Percentiles rank a stretch among this genome's conserved stretches.
Evolutionary conservation across 2,113 vertebrate genomes (phyloP).

Genomic region (Gopherus flavomarginatus): DNA sequence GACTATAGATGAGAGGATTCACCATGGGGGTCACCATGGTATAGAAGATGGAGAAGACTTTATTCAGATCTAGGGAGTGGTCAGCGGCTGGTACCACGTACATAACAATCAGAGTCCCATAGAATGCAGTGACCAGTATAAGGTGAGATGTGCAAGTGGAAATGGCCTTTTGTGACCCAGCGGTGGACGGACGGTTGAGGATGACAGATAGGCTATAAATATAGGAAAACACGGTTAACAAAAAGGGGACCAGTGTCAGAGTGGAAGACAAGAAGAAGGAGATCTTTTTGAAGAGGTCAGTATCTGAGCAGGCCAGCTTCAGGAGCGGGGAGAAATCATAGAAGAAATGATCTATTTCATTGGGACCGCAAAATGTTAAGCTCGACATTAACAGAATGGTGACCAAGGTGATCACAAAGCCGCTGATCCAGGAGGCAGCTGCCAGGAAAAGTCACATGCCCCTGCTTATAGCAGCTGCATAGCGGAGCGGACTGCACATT

Average conservation of each 20-base stretch:
- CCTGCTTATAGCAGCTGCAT: too few relatives aligned
- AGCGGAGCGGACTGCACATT: constrained; percentile 71
- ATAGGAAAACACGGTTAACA: neutral
- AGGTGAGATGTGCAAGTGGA: neutral
- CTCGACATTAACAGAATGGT: constrained; percentile 23
- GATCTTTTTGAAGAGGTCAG: neutral
- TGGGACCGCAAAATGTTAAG: constrained; percentile 24
- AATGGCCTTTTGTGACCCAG: neutral
- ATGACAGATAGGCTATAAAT: neutral
- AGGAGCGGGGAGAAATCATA: neutral
- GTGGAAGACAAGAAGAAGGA: neutral
- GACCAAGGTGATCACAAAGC: too few relatives aligned
- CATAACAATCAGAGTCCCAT: neutral
- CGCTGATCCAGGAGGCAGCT: too few relatives aligned
- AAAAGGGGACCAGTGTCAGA: neutral
- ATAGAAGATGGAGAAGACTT: too few relatives aligned
- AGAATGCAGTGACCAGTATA: neutral
- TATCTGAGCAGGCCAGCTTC: neutral
- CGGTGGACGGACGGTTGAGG: neutral
- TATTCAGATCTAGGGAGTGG: neutral
- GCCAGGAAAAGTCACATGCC: too few relatives aligned
- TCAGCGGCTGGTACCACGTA: neutral
- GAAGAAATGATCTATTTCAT: neutral
- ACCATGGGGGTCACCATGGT: too few relatives aligned
- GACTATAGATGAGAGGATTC: too few relatives aligned